Evolutionary conservation across 2,113 vertebrate species (phyloP).

Genomic region (Ageneiosus marmoratus): DNA sequence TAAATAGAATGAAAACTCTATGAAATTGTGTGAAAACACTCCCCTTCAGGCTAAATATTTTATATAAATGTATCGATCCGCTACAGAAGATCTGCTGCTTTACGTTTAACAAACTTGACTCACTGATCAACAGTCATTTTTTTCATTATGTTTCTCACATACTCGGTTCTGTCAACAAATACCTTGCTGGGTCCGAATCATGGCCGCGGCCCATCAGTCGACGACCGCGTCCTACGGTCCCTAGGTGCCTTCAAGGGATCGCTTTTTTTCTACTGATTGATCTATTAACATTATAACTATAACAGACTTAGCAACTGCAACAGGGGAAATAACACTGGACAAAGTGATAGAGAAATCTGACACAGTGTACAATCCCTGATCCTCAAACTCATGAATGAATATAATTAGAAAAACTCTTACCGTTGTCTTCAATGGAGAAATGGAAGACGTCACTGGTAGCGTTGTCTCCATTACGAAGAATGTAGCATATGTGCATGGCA

Average conservation of each 20-base stretch:
- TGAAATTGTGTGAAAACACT: no score
- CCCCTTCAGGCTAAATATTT: background rate
- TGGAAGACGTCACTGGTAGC: slow-evolving; percentile 80
- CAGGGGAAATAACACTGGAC: background rate
- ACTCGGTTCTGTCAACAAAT: background rate
- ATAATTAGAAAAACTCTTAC: slow-evolving; percentile 65
- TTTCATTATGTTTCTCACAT: background rate
- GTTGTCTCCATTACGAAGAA: slow-evolving; percentile 75
- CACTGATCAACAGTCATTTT: background rate
- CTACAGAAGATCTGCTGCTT: background rate
- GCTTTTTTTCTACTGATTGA: background rate
- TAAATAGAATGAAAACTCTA: background rate
- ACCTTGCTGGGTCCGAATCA: background rate
- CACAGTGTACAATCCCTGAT: background rate
- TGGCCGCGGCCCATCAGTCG: background rate
- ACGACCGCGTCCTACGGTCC: background rate
- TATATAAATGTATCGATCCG: background rate
- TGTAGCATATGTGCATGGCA: slow-evolving; percentile 84
- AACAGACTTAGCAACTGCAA: background rate
- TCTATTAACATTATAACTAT: background rate
- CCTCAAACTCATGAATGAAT: slow-evolving; percentile 1
- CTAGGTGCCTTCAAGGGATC: background rate
- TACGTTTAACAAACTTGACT: background rate
- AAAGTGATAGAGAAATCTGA: background rate
- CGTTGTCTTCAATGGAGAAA: slow-evolving; percentile 81